Conservation (phyloP, 2,797 vertebrate genomes). For the Falco naumanni region DNA sequence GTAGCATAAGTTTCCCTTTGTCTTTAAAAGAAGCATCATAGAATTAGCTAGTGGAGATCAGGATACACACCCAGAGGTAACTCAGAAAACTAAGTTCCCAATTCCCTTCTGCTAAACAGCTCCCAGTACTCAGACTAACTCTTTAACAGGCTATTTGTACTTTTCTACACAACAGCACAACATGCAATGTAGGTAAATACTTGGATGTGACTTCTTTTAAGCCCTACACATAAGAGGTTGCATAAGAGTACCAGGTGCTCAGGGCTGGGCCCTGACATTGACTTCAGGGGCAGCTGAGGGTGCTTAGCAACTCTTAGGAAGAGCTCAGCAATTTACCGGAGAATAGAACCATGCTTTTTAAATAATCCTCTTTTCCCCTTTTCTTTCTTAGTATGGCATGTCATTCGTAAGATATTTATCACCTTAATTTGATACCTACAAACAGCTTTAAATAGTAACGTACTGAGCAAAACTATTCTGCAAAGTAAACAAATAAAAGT, state of each 20-base stretch:
- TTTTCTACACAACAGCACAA: background rate
- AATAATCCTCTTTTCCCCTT: background rate
- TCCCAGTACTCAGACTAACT: background rate
- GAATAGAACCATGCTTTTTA: background rate
- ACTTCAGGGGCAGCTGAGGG: background rate
- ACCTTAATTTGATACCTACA: background rate
- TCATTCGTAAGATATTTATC: background rate
- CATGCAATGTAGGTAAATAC: background rate
- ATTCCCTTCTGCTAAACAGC: background rate
- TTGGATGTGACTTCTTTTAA: background rate
- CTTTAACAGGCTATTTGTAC: background rate
- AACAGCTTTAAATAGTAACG: background rate
- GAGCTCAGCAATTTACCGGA: background rate
- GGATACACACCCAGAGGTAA: background rate
- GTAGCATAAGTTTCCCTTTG: background rate
- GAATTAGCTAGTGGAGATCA: background rate
- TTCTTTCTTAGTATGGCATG: background rate
- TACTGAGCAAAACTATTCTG: background rate
- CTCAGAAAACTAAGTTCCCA: background rate
- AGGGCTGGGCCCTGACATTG: background rate
- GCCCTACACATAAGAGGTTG: background rate
- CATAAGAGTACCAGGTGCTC: background rate
- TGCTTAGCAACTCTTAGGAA: background rate
- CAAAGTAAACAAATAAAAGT: constrained; percentile 13
- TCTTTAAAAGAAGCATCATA: background rate